Base-by-base conservation (phyloP, 2,888 invertebrate genomes). In the Orgyia antiqua region DNA sequence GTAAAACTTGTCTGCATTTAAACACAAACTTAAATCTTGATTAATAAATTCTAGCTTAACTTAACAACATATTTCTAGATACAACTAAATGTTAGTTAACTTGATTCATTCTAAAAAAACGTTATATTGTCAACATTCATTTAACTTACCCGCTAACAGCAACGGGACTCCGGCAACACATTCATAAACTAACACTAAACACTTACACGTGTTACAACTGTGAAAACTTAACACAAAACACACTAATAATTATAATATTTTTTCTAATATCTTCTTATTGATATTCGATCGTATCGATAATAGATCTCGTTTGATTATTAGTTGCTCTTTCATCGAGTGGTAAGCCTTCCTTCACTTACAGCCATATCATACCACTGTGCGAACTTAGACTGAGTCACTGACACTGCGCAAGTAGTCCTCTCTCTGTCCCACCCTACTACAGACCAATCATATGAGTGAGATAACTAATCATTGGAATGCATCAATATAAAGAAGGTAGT, bases 351-450 rank as follows among this genome's bases (percentile, higher is more conserved):
- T 13, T 24, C 9, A 13, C 9, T 13, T 59, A 57, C 54, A 45
- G 53, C 64, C 41, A 27, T 15, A 15, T 45, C 50, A 34, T 58
- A 49, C 60, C 65, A 68, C 71, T 65, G 67, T 52, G 51, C 69
- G 43, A 54, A 58, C 58, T 60, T 59, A 57, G 53, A 79, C 79
- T 79, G 74, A 77, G 84, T 84, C 84, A 84, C 63, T 83, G 84
- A 82, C 83, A 82, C 74, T 80, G 79, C 75, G 76, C 77, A 73
- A 41, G 58, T 65, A 50, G 40, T 44, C 47, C 59, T 48, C 45
- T 75, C 78, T 65, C 71, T 58, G 39, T 84, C 73, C 48, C 41
- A 47, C 60, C 31, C 33, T 28, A 28, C 27, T 33, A 36, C 12
- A 28, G 33, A 34, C 10, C 29, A 26, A 42, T 41, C 21, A 52